phyloP scores from a whole-genome alignment of 2,888 invertebrate species.

The Tetramorium bicarinatum region DNA sequence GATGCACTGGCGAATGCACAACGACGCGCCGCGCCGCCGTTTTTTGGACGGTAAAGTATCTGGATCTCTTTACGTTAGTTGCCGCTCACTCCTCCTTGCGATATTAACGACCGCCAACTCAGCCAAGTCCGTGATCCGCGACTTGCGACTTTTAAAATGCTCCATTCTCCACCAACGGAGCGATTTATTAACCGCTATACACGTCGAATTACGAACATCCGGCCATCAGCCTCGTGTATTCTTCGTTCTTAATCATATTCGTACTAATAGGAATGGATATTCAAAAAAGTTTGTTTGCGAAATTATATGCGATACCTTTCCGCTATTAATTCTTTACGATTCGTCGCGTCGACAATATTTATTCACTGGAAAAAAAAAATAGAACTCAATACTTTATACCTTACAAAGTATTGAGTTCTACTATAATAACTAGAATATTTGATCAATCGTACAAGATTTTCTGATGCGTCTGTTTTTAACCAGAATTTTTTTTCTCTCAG shows the following conservation, averaged over 20 bases:
- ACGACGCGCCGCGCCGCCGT: constrained; percentile 25
- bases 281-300: neutral
- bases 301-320: neutral
- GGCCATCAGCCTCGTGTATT: neutral
- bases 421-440: no score
- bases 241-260: constrained; percentile 9
- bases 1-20: constrained; percentile 35
- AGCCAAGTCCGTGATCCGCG: constrained; percentile 8
- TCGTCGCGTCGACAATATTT: constrained; percentile 6
- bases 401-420: no score
- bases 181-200: constrained; percentile 20
- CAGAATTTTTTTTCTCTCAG: no score
- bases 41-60: constrained; percentile 44
- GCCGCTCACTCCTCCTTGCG: neutral
- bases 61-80: constrained; percentile 32
- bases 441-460: no score
- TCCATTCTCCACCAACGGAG: neutral
- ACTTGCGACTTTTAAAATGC: constrained; percentile 20
- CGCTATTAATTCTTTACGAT: constrained; percentile 36
- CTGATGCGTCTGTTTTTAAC: no score
- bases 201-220: neutral
- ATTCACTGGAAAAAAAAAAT: no score
- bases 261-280: neutral
- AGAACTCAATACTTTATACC: no score
- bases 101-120: constrained; percentile 40